Percentiles rank a stretch among this genome's conserved stretches.
These are phyloP conservation scores for Halichoeres trimaculatus DNA, from an alignment of 2,113 vertebrate genomes.

Conservation along the genomic window DNA sequence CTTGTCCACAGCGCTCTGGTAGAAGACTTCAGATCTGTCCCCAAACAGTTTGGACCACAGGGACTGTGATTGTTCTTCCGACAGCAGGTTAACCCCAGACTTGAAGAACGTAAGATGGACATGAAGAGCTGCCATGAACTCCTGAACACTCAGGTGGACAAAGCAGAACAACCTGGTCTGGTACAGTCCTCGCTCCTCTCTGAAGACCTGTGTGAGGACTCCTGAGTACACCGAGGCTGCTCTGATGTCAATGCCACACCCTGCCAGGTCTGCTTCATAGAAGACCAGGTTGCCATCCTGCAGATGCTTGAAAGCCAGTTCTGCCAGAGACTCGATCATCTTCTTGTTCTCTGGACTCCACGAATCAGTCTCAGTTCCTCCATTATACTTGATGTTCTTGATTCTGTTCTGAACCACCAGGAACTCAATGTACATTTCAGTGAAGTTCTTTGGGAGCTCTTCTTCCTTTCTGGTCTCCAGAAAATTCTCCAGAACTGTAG, in stretches of 20 bases:
- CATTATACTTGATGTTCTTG: constrained; percentile 30
- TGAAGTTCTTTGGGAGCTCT: constrained; percentile 45
- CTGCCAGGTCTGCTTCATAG: constrained; percentile 30
- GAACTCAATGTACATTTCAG: constrained; percentile 34
- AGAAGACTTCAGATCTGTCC: background rate
- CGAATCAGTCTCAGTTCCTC: constrained; percentile 7
- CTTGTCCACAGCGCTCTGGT: constrained; percentile 16
- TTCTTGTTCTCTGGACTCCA: constrained; percentile 15
- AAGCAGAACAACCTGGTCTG: constrained; percentile 49
- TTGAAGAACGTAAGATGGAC: constrained; percentile 44
- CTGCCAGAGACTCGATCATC: constrained; percentile 14
- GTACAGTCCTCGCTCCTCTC: constrained; percentile 30
- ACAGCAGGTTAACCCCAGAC: constrained; percentile 30
- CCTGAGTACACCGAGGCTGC: constrained; percentile 39
- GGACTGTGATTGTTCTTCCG: background rate
- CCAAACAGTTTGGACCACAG: background rate
- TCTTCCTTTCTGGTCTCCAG: background rate
- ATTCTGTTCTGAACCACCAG: constrained; percentile 25
- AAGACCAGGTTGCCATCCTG: constrained; percentile 25
- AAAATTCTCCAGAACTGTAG: constrained; percentile 21
- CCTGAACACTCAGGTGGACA: constrained; percentile 33
- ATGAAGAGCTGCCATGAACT: constrained; percentile 60
- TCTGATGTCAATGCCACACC: constrained; percentile 31
- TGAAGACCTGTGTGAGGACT: constrained; percentile 46
- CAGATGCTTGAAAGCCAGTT: constrained; percentile 25